These are phyloP conservation scores for Anthoptus insignis DNA, from an alignment of 2,888 invertebrate species.

Conservation along the genomic window DNA sequence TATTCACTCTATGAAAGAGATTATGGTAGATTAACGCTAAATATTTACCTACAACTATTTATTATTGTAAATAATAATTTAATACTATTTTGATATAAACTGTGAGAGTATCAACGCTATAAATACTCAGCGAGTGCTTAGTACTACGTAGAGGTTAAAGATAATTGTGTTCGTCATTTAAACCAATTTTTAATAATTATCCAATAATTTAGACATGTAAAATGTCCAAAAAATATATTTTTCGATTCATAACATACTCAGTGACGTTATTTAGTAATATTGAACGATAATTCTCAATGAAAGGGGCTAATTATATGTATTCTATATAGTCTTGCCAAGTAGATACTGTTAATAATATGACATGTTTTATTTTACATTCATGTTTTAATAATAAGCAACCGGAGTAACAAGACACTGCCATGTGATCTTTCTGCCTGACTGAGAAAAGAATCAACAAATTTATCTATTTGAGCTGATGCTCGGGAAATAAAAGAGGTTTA, in stretches of 20 bases:
- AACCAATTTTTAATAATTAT: no score
- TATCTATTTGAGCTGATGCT: not conserved
- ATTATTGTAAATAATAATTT: conserved; percentile 8
- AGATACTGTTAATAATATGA: conserved; percentile 39
- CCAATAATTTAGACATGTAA: no score
- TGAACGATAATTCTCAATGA: conserved; percentile 15
- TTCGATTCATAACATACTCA: not conserved
- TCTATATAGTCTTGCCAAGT: conserved; percentile 49
- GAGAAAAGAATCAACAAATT: conserved; percentile 44
- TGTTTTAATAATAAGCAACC: conserved; percentile 47
- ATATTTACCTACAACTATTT: conserved; percentile 11
- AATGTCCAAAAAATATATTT: not conserved
- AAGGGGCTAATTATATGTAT: conserved; percentile 15
- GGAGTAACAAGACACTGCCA: conserved; percentile 69
- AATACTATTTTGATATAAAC: conserved; percentile 3
- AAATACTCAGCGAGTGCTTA: conserved; percentile 10
- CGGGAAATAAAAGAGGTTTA: not conserved
- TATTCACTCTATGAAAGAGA: not conserved
- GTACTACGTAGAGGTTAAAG: no score
- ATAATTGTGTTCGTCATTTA: no score
- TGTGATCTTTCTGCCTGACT: conserved; percentile 54
- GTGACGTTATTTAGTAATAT: not conserved
- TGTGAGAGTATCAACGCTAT: conserved; percentile 2
- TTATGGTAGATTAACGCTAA: conserved; percentile 3
- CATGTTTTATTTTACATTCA: conserved; percentile 13